phyloP scores from a whole-genome alignment of 2,797 vertebrate genomes.

The Lates japonicus region DNA sequence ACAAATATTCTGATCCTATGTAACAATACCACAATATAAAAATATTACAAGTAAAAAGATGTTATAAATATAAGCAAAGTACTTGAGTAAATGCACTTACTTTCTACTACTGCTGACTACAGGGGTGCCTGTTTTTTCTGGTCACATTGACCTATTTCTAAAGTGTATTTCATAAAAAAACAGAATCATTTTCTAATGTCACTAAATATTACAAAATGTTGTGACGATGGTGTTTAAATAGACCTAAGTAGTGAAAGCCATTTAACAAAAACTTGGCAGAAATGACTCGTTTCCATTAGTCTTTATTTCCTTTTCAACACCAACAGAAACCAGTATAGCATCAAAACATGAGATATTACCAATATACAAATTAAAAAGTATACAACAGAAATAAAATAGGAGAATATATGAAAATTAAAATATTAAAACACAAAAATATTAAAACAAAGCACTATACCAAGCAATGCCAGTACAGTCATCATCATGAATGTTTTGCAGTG shows the following conservation, averaged over 20 bases:
- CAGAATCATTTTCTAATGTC: background rate
- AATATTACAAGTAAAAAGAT: background rate
- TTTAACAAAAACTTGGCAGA: background rate
- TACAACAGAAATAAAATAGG: constrained; percentile 75
- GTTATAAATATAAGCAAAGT: too few relatives aligned
- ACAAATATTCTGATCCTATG: too few relatives aligned
- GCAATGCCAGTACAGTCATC: constrained; percentile 47
- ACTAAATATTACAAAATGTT: background rate
- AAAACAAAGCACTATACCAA: constrained; percentile 90
- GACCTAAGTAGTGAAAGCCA: background rate
- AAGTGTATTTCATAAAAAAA: background rate
- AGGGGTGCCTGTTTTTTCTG: background rate
- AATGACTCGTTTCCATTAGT: constrained; percentile 4
- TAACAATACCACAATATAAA: background rate
- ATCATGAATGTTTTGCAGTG: constrained; percentile 85
- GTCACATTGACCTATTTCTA: background rate
- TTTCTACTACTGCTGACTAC: too few relatives aligned
- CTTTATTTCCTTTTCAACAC: constrained; percentile 78
- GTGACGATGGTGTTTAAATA: background rate
- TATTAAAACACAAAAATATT: constrained; percentile 82
- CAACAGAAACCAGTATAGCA: constrained; percentile 88
- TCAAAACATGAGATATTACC: constrained; percentile 80
- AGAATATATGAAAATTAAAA: constrained; percentile 63
- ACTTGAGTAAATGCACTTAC: background rate
- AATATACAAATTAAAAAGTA: constrained; percentile 79